Evolutionary conservation across 30 jellyfish, hydroid and myxozoan species (phyloP).

Genomic region (Turritopsis dohrnii): DNA sequence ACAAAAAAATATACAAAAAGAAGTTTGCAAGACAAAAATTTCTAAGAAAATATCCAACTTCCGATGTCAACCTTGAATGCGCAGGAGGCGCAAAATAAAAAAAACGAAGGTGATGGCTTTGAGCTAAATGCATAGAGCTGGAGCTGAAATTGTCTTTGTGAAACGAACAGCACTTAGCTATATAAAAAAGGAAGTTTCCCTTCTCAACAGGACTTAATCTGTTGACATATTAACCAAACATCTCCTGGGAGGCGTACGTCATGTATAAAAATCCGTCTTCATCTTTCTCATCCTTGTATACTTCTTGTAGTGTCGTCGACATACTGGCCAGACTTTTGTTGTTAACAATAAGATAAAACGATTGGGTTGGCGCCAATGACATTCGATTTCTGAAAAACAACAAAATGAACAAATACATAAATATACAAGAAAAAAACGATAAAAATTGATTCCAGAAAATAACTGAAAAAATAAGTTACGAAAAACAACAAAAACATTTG

Average conservation of each 20-base stretch:
- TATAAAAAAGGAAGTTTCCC: neutral
- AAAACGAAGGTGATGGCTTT: neutral
- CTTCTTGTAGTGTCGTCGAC: slow-evolving; percentile 99
- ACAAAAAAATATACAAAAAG: neutral
- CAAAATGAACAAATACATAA: no score
- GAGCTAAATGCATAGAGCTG: neutral
- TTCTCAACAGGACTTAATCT: neutral
- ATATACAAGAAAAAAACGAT: neutral
- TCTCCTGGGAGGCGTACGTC: slow-evolving; percentile 99
- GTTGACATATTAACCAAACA: slow-evolving; percentile 62
- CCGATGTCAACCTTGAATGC: neutral
- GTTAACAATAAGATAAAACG: slow-evolving; percentile 92
- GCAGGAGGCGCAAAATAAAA: neutral
- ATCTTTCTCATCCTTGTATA: slow-evolving; percentile 97
- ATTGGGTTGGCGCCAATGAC: slow-evolving; percentile 99
- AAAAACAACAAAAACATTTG: no score
- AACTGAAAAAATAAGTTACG: neutral
- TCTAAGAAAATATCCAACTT: neutral
- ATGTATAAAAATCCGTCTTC: slow-evolving; percentile 97
- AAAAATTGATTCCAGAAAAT: neutral
- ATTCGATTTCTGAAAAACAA: slow-evolving; percentile 81
- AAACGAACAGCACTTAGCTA: neutral
- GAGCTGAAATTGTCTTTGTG: neutral
- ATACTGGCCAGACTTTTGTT: slow-evolving; percentile 97
- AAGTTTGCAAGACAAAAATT: neutral